Conservation (phyloP, 2,888 invertebrate species). For the Campoplex capitator region DNA sequence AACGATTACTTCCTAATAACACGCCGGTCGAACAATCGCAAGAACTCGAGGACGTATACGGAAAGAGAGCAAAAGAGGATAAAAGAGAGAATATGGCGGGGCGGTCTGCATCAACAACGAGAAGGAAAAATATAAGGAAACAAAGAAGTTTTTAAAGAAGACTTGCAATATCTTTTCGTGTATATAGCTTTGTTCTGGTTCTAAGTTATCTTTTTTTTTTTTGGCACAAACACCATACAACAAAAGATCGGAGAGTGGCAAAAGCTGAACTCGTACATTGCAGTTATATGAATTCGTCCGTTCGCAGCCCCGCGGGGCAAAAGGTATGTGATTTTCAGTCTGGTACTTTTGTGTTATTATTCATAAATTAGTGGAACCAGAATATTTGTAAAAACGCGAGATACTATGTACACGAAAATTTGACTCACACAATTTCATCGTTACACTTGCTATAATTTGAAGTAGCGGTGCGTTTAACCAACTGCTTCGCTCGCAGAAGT, state of each 20-base stretch:
- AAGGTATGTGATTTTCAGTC: not conserved
- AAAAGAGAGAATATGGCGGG: not conserved
- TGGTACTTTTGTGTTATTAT: not conserved
- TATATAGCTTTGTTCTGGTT: constrained; percentile 27
- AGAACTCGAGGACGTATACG: constrained; percentile 43
- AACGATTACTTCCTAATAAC: constrained; percentile 63
- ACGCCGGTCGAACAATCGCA: constrained; percentile 48
- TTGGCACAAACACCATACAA: not conserved
- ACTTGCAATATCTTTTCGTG: constrained; percentile 33
- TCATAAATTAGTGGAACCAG: not conserved
- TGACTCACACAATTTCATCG: constrained; percentile 34
- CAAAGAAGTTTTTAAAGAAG: constrained; percentile 13
- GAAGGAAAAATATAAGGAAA: constrained; percentile 20
- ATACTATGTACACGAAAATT: constrained; percentile 19
- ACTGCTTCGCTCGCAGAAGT: not conserved
- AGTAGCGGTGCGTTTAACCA: not conserved
- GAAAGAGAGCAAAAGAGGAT: constrained; percentile 22
- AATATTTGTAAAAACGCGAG: not conserved
- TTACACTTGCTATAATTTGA: constrained; percentile 6
- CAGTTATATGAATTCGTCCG: not conserved
- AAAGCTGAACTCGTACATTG: not conserved
- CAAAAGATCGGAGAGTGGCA: not conserved
- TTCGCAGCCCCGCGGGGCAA: not conserved
- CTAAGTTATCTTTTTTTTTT: constrained; percentile 10
- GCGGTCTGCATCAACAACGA: constrained; percentile 4